Base-by-base conservation (phyloP, 2,888 invertebrate genomes). In the Spatulosminthurus flaviceps region DNA sequence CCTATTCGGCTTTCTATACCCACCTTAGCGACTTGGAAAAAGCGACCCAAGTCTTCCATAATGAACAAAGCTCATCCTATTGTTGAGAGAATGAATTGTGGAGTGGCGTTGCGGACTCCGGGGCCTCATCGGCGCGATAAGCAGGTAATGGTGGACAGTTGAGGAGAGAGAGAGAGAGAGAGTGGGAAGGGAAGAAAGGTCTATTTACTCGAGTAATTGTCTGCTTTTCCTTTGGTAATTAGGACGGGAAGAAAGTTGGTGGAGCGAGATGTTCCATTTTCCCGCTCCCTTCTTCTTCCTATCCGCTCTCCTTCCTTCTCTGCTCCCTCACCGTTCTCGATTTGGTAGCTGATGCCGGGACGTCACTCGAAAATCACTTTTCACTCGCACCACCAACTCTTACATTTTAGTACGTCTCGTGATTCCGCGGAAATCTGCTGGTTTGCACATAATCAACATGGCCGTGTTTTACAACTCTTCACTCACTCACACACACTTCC, bases 171-270 rank as follows among this genome's bases (percentile, higher is more conserved):
- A 9, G 69, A 29, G 69, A 4, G 34, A 69, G 69, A 26, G 51
- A 73, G 26, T 22, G 72, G 43, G 51, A 51, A n/a, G 51, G 51
- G 51, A 51, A 51, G 51, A 19, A 21, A 64, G 34, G 74, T 61
- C 74, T 74, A 74, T 74, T 74, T 74, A 28, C 61, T 60, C 29
- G 34, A 28, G 34, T 74, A 74, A 74, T 74, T 61, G 74, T 61
- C 28, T 60, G 74, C 60, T 22, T 26, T 74, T 74, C 61, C 29
- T 28, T 21, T 5, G 29, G 60, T 74, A 74, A 74, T 74, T 74
- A 74, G 74, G 16, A 61, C 26, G 11, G 34, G 29, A 29, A 34
- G 51, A 51, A 51, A 51, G 51, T 51, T 51, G 51, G 7, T 51
- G 51, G 51, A 51, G 19, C 51, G 51, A 51, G 51, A 11, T 51